Base-by-base conservation (phyloP, 2,113 vertebrate species). In the Eublepharis macularius region DNA sequence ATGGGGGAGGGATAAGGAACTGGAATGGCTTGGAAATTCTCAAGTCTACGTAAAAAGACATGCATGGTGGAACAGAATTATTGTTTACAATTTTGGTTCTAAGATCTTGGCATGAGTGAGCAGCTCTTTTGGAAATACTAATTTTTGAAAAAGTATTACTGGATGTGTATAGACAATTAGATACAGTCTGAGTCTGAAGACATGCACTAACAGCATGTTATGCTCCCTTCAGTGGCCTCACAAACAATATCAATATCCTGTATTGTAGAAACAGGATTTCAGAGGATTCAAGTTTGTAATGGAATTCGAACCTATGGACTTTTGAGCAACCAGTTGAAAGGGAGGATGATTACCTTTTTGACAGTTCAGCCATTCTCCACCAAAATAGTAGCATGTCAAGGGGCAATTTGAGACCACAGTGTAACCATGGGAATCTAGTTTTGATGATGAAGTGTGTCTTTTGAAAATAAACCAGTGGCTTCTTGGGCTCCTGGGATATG, bases 1-100 rank as follows among this genome's bases (percentile, higher is more conserved):
- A 19, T n/a, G 21, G 17, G 8, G 0, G 10, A 7, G 1, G 2
- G 34, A 4, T 6, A 1, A 7, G 1, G 29, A 2, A 34, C 0
- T 0, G 4, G 0, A n/a, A 76, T 10, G 43, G 19, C 0, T 1
- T 0, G 0, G 24, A 0, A 51, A 11, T 29, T 1, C 6, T 32
- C 21, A 0, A n/a, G 12, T 41, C 6, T 1, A 3, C 51, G 39
- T 2, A 81, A 51, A 16, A 47, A 49, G 65, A 8, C 2, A 16
- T 2, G 14, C 9, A 3, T 34, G 57, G 32, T 1, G 1, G 2
- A 1, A 26, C 16, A 13, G 14, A 2, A 6, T 3, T 36, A 10
- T 8, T 26, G 34, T 21, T 39, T 12, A 34, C 14, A 4, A 2
- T 57, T 36, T 49, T 21, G 57, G 7, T 19, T 4, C 32, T 21